These are phyloP conservation scores for Gallinago media DNA, from an alignment of 2,113 vertebrate genomes.

Conservation along the genomic window DNA sequence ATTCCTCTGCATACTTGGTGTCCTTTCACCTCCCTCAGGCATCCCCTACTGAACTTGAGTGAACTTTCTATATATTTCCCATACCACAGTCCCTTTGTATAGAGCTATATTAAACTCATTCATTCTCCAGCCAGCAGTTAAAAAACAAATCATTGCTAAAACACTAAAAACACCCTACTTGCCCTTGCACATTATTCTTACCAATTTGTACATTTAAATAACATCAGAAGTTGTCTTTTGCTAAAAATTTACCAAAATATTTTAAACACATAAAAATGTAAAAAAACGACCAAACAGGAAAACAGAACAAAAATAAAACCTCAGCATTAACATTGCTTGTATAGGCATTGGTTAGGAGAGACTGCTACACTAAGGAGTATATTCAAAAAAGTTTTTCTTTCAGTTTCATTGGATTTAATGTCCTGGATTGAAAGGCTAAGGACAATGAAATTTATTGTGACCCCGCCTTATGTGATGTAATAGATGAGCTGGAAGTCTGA, in stretches of 20 bases:
- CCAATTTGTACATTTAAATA: slow-evolving; percentile 85
- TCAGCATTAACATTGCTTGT: slow-evolving; percentile 85
- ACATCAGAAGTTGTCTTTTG: slow-evolving; percentile 84
- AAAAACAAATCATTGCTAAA: slow-evolving; percentile 70
- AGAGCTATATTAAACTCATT: slow-evolving; percentile 52
- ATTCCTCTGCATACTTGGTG: not conserved
- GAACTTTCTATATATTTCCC: slow-evolving; percentile 8
- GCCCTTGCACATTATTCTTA: slow-evolving; percentile 78
- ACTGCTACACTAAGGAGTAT: slow-evolving; percentile 80
- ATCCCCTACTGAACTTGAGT: not conserved
- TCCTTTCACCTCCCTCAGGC: not conserved
- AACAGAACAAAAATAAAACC: slow-evolving; percentile 82
- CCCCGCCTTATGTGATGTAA: not conserved
- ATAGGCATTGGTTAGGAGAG: slow-evolving; percentile 84
- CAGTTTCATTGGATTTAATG: slow-evolving; percentile 52
- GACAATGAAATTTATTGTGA: slow-evolving; percentile 33
- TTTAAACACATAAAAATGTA: slow-evolving; percentile 93
- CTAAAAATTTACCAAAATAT: slow-evolving; percentile 97
- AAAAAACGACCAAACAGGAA: slow-evolving; percentile 83
- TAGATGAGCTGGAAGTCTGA: slow-evolving; percentile 20
- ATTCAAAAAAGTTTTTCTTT: slow-evolving; percentile 75
- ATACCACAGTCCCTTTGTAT: slow-evolving; percentile 10
- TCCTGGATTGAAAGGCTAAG: slow-evolving; percentile 47
- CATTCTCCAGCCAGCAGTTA: slow-evolving; percentile 50
- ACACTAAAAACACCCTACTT: slow-evolving; percentile 82